Evolutionary conservation across 2,113 vertebrate species (phyloP).

Genomic region (Amphiprion percula): DNA sequence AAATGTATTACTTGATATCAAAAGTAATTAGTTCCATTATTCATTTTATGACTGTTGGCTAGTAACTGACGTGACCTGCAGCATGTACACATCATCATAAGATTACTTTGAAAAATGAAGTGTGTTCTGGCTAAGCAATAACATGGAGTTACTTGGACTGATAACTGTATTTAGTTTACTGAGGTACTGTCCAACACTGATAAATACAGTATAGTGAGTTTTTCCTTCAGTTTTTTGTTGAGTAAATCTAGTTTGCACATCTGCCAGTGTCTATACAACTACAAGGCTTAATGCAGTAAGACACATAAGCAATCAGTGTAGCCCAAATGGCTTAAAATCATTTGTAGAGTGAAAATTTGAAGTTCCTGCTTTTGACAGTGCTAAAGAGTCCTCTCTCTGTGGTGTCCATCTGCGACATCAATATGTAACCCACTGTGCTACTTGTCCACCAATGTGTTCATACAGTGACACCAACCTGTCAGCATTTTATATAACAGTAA

Average conservation of each 20-base stretch:
- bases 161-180: too few species aligned
- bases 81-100: too few species aligned
- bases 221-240: conserved; percentile 25
- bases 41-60: too few species aligned
- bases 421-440: neutral
- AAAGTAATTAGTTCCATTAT: too few species aligned
- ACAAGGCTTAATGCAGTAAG: conserved; percentile 16
- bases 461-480: neutral
- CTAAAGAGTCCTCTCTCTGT: neutral
- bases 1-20: too few species aligned
- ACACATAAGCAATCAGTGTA: conserved; percentile 13
- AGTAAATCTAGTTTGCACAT: conserved; percentile 25
- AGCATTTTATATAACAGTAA: neutral
- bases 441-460: neutral
- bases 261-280: conserved; percentile 23
- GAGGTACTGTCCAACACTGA: too few species aligned
- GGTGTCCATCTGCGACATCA: neutral
- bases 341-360: conserved; percentile 5
- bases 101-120: too few species aligned
- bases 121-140: too few species aligned
- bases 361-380: neutral
- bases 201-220: conserved; percentile 8
- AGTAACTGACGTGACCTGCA: too few species aligned
- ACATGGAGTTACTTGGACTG: too few species aligned
- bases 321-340: conserved; percentile 13